A percentile compares a stretch with the other conserved stretches of the same genome.
These are phyloP conservation scores for Hafferia zeledoni DNA, from an alignment of 2,797 vertebrate genomes.

Conservation along the genomic window DNA sequence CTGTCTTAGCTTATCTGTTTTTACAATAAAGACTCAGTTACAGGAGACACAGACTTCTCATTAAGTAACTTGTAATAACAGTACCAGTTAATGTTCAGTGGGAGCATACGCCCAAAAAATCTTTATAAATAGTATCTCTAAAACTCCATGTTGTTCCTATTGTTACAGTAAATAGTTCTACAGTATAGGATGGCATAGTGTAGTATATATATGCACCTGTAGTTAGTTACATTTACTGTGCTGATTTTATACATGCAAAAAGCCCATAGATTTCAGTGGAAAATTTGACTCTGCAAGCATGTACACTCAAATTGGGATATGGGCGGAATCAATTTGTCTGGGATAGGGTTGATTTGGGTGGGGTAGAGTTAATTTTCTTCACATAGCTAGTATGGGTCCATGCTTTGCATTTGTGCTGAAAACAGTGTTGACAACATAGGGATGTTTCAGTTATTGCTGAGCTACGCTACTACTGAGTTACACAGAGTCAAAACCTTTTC, in stretches of 20 bases:
- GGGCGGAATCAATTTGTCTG: not conserved
- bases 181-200: not conserved
- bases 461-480: not conserved
- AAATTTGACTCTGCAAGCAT: not conserved
- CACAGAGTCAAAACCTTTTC: not conserved
- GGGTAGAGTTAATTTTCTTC: not conserved
- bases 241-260: not conserved
- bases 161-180: not conserved
- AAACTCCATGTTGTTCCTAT: not conserved
- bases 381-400: too few species aligned
- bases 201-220: not conserved
- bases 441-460: not conserved
- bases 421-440: not conserved
- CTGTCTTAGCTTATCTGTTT: slow-evolving; percentile 31
- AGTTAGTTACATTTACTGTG: not conserved
- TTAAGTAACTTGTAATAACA: slow-evolving; percentile 23
- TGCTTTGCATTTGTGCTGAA: not conserved
- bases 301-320: not conserved
- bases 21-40: not conserved
- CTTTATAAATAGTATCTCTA: not conserved
- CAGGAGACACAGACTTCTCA: not conserved
- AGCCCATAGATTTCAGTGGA: not conserved
- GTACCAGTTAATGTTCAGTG: not conserved
- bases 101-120: not conserved
- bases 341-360: not conserved